These are phyloP conservation scores for Tupaia chinensis DNA, from an alignment of 2,113 vertebrate genomes.

Conservation along the genomic window DNA sequence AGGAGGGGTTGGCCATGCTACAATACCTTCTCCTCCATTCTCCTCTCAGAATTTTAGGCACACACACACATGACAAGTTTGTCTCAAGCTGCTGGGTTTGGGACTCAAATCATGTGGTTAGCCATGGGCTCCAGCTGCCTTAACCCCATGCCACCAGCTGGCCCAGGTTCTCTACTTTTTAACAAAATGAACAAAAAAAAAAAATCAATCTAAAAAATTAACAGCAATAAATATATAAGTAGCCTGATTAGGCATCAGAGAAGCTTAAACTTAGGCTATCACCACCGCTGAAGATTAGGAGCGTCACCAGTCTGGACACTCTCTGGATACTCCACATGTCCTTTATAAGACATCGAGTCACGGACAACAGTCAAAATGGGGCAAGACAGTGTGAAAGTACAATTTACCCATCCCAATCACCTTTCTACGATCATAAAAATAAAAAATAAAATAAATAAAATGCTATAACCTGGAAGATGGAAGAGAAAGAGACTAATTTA, in stretches of 20 bases:
- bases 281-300: not conserved
- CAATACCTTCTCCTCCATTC: too few species aligned
- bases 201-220: not conserved
- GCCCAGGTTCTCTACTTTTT: not conserved
- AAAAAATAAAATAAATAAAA: not conserved
- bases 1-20: too few species aligned
- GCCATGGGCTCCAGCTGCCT: too few species aligned
- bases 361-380: not conserved
- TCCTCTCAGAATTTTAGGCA: too few species aligned
- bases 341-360: not conserved
- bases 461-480: not conserved
- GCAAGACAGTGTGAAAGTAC: not conserved
- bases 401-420: not conserved
- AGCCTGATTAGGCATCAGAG: not conserved
- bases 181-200: not conserved
- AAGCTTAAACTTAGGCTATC: slow-evolving; percentile 33
- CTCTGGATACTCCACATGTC: not conserved
- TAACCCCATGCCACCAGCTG: too few species aligned
- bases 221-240: not conserved
- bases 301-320: not conserved
- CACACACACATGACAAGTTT: too few species aligned
- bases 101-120: too few species aligned
- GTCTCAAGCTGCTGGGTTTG: too few species aligned
- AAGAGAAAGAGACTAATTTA: not conserved
- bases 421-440: not conserved